Base-by-base conservation (phyloP, 2,797 vertebrate genomes). In the Danio aesculapii region DNA sequence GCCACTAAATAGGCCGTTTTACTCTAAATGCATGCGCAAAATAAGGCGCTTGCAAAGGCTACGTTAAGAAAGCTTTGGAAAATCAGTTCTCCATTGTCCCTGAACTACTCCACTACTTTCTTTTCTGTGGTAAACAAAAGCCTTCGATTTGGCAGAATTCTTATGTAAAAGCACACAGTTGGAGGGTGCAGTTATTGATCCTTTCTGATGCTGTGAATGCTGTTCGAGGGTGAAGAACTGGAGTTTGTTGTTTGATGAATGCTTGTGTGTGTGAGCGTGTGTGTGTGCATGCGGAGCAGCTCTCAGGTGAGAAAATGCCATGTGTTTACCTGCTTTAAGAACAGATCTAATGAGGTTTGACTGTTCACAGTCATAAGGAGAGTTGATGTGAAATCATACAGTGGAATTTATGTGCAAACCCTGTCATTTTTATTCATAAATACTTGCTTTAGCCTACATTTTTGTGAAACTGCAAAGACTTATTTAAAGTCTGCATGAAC, bases 1-100 rank as follows among this genome's bases (percentile, higher is more conserved):
- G 47, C 3, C 13, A 16, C 19, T 8, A 62, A 59, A 30, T 59
- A 13, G 11, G 61, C 14, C 12, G 4, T 52, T 16, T 52, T 52
- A 39, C 14, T 10, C 14, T 46, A 6, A 1, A 8, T 47, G 8
- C 5, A 2, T 3, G 61, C 16, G 6, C 8, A 64, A 43, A 9
- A 14, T 5, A 21, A 10, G 7, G 11, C 21, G 19, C 21, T 3
- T 69, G 50, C 8, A 69, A 30, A 55, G 30, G 30, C 39, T 17
- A 5, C 1, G 0, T 2, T 14, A 6, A 19, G 7, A 41, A 63
- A 19, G 47, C 61, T 75, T 63, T 64, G 14, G 49, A 43, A 53
- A 76, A 76, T 76, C 74, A 76, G 49, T 12, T 16, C 16, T 52
- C 16, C 58, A 11, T 75, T 75, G 49, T 75, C 6, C 8, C 0